Percentiles rank a stretch among this genome's conserved stretches.
Conservation (phyloP, 2,113 vertebrate genomes). For the human (Homo sapiens) region DNA sequence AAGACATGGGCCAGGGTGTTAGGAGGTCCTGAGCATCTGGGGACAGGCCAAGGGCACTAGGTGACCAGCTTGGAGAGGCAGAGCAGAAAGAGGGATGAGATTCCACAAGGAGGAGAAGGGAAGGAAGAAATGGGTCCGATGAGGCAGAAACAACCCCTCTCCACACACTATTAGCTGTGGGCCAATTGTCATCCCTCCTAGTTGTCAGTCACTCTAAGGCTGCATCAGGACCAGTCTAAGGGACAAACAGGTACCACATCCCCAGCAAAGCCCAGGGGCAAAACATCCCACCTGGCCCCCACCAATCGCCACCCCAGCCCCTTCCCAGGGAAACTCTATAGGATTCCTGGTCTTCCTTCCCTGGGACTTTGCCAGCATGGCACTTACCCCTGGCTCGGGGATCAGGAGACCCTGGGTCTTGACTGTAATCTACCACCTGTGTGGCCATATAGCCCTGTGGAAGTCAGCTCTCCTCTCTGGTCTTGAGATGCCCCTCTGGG, state of each 20-base stretch:
- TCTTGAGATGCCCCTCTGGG: background rate
- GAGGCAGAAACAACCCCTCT: background rate
- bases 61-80: background rate
- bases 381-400: background rate
- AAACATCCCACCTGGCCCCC: background rate
- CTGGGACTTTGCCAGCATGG: background rate
- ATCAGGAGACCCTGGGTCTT: background rate
- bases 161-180: background rate
- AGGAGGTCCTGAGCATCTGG: background rate
- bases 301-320: rapidly evolving
- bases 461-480: background rate
- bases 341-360: background rate
- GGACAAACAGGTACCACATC: background rate
- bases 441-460: background rate
- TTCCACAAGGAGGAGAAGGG: background rate
- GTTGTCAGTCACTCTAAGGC: background rate
- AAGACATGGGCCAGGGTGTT: background rate
- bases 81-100: background rate
- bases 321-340: background rate
- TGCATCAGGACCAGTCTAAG: background rate
- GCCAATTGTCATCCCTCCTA: background rate
- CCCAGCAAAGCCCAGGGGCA: background rate
- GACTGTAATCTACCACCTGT: too few relatives aligned
- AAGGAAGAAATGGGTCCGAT: background rate
- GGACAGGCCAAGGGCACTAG: background rate